These are phyloP conservation scores for Brenthis hecate DNA, from an alignment of 2,888 invertebrate species.

Conservation along the genomic window DNA sequence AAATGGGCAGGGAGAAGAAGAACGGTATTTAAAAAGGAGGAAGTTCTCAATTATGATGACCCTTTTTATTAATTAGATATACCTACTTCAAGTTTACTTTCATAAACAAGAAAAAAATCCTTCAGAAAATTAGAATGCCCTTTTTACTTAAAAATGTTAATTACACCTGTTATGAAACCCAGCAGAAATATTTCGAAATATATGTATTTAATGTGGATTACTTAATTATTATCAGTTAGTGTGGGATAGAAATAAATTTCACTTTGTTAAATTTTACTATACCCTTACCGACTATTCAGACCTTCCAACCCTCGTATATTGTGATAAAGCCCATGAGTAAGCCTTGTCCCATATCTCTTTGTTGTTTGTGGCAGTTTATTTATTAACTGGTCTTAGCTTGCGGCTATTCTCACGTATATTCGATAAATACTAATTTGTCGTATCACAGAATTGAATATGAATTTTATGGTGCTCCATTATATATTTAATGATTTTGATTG, in stretches of 20 bases:
- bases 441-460: conserved; percentile 3
- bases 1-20: no score
- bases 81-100: no score
- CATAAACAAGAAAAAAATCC: no score
- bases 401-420: conserved; percentile 35
- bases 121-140: no score
- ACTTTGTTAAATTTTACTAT: conserved; percentile 43
- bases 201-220: conserved; percentile 17
- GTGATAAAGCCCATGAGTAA: conserved; percentile 41
- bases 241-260: conserved; percentile 37
- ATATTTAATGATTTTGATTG: not conserved
- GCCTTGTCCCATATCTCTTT: conserved; percentile 39
- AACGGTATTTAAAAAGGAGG: no score
- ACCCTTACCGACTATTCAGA: conserved; percentile 38
- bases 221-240: conserved; percentile 39
- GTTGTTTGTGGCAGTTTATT: conserved; percentile 40
- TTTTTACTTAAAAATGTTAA: not conserved
- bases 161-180: not conserved
- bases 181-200: conserved; percentile 4
- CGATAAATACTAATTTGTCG: conserved; percentile 36
- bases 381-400: conserved; percentile 38
- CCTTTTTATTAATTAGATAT: no score
- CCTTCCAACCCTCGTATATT: conserved; percentile 39
- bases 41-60: no score
- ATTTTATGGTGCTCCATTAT: not conserved